Conservation (phyloP, 2,888 invertebrate genomes). For the Pseudeuparius sepicola region DNA sequence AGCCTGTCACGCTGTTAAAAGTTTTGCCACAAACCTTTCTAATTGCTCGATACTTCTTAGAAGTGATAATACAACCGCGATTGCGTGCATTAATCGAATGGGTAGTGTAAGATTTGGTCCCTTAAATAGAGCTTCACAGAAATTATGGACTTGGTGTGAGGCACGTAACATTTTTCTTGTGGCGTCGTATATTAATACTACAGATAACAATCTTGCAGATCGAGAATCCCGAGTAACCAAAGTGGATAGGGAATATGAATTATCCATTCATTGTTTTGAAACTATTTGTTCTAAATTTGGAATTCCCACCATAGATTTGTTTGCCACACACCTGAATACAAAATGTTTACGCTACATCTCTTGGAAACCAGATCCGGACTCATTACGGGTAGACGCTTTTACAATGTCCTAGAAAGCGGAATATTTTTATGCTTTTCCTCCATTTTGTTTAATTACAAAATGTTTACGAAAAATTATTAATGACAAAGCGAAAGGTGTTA, state of each 20-base stretch:
- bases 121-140: conserved; percentile 3
- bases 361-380: no score
- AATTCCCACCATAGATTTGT: conserved; percentile 23
- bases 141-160: conserved; percentile 17
- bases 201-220: conserved; percentile 15
- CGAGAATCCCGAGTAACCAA: conserved; percentile 6
- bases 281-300: conserved; percentile 19
- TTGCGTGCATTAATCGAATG: conserved; percentile 15
- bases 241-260: conserved; percentile 11
- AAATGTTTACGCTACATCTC: conserved; percentile 5
- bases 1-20: conserved; percentile 12
- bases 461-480: no score
- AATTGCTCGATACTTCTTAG: conserved; percentile 12
- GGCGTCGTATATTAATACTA: conserved; percentile 13
- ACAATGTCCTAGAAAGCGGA: no score
- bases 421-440: no score
- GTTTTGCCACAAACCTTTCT: conserved; percentile 7
- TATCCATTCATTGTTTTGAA: conserved; percentile 12
- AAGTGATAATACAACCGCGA: no score
- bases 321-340: conserved; percentile 27
- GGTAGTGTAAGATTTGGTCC: conserved; percentile 7
- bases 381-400: no score
- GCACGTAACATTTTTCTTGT: conserved; percentile 10
- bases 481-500: no score
- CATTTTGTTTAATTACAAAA: no score